Base-by-base conservation (phyloP, 2,797 vertebrate species). In the Valencia hispanica region DNA sequence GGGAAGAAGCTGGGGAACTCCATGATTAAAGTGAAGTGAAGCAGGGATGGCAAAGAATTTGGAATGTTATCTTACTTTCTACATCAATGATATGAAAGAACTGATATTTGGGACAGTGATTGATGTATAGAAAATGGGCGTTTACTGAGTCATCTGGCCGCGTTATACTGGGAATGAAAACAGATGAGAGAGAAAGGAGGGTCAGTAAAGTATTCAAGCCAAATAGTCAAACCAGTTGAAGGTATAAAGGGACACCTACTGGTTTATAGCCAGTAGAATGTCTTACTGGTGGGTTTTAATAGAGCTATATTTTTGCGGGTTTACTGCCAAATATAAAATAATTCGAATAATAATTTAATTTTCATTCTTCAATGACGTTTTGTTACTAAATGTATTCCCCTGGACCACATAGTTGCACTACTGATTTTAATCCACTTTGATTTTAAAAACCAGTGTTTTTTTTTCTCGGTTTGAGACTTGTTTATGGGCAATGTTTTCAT, bases 1-100 rank as follows among this genome's bases (percentile, higher is more conserved):
- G 79, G 75, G 66, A 82, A 85, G 85, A 87, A 89, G 89, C 89
- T 39, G 82, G 85, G 90, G 82, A 88, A 87, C 86, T 87, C 75
- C 74, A 79, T 36, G 80, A 80, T 86, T 78, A 80, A 36, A 69
- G 83, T 78, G 79, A 83, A 74, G 39, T n/a, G 81, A 84, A 79
- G 72, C 4, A n/a, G 51, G 82, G 88, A 79, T 15, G 69, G 43
- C 32, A 61, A 76, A 87, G 92, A 90, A 91, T 91, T 91, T 94
- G 92, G 87, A 94, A 94, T 86, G 75, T 73, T 87, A 95, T 91
- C 92, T 85, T 32, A 59, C 57, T 68, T 74, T 43, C 86, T 80
- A 45, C 11, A 78, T 87, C 80, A 91, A 92, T 76, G 84, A 94
- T 95, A 91, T 85, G 75, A 83, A 90, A 75, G 86, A 84, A 80